Base-by-base conservation (phyloP, 2,888 invertebrate species). In the Stratiomys singularior region DNA sequence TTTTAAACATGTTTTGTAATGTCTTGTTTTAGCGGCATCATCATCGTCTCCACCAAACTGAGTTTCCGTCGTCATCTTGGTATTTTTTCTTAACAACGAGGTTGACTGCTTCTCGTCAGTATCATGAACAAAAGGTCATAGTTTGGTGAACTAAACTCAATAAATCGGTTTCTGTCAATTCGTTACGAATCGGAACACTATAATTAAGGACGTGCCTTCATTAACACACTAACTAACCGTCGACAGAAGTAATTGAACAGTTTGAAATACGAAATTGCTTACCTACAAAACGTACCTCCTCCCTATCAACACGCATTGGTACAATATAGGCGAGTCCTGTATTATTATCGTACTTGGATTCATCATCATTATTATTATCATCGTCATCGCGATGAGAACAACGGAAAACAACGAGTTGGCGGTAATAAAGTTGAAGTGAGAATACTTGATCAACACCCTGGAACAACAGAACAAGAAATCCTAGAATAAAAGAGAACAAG, bases 131-230 rank as follows among this genome's bases (percentile, higher is more conserved):
- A 66, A 18, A 66, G 66, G 66, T 66, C 66, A 37, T 66, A 37
- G 66, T 74, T 74, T 74, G 30, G 58, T 30, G 58, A 47, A 74
- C 21, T 37, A 25, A 46, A 69, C 0, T 30, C 74, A 30, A 74
- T 74, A 74, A 74, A 74, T 74, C 60, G 74, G 74, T 74, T 74
- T 74, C 74, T 58, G 63, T 79, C 79, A 76, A 79, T 71, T 77
- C 63, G 77, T 76, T 76, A 71, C 71, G 76, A 72, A 52, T 63
- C 76, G 64, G 76, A 77, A 79, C 79, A 79, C 79, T 77, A 60
- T 77, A 79, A 79, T 79, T 79, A 79, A 77, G 77, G 79, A 79
- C 79, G 79, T 79, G 79, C 79, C 77, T 66, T 77, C 71, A 76
- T 77, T 77, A 79, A 74, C 74, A 79, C 60, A 69, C 76, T 76